A percentile compares a stretch with the other conserved stretches of the same genome.
phyloP scores from a whole-genome alignment of 2,113 vertebrate genomes.

The Cephalopterus ornatus region DNA sequence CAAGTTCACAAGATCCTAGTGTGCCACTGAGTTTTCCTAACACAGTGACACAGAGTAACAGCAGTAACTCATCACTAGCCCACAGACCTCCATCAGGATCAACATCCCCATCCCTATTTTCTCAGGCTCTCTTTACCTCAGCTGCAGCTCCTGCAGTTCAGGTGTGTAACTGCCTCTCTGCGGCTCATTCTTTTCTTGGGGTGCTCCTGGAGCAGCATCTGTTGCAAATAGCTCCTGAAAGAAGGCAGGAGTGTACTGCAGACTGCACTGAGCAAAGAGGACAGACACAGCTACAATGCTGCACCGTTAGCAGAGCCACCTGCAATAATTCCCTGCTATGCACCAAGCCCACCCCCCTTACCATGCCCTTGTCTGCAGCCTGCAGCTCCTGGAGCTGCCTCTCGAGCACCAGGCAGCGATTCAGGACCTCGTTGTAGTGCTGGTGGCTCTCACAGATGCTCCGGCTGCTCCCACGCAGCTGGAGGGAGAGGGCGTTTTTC shows the following conservation, averaged over 20 bases:
- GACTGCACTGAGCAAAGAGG: background rate
- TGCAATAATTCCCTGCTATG: background rate
- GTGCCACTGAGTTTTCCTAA: background rate
- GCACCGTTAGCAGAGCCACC: background rate
- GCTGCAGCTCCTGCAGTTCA: conserved; percentile 81
- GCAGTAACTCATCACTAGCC: background rate
- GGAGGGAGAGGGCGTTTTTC: conserved; percentile 74
- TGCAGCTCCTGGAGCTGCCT: conserved; percentile 72
- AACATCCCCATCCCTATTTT: background rate
- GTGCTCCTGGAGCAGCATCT: conserved; percentile 86
- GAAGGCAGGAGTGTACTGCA: background rate
- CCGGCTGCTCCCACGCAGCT: conserved; percentile 66
- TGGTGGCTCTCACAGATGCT: conserved; percentile 68
- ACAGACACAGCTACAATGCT: background rate
- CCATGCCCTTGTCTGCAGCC: conserved; percentile 26
- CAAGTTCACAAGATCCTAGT: background rate
- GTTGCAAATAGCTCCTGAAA: conserved; percentile 73
- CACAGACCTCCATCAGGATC: background rate
- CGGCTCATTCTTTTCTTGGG: conserved; percentile 77
- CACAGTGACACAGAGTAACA: background rate
- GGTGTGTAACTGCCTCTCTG: conserved; percentile 67
- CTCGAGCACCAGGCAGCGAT: conserved; percentile 69
- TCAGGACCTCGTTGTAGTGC: conserved; percentile 63
- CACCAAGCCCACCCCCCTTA: background rate
- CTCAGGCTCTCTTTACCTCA: conserved; percentile 73